Evolutionary conservation across 2,797 vertebrate genomes (phyloP).

Genomic region (Leptoclinus maculatus): DNA sequence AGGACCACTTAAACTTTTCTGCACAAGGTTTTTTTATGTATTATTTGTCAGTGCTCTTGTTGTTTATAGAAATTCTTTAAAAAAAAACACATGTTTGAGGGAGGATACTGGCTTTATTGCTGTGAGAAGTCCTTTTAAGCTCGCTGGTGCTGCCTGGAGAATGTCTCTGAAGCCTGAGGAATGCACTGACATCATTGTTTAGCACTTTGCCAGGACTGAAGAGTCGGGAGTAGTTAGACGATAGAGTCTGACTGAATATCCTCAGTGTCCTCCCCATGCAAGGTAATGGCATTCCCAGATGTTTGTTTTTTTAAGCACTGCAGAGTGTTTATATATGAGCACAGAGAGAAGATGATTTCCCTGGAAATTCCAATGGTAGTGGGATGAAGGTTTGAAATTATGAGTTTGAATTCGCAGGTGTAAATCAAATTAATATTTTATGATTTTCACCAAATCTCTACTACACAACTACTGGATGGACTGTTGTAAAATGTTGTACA

Average conservation of each 20-base stretch:
- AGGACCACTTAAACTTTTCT: neutral
- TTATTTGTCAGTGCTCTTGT: neutral
- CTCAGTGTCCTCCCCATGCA: slow-evolving; percentile 57
- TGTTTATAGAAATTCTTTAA: neutral
- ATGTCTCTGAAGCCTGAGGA: slow-evolving; percentile 73
- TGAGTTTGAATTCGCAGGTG: neutral
- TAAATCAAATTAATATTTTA: neutral
- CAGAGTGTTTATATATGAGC: slow-evolving; percentile 23
- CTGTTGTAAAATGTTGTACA: neutral
- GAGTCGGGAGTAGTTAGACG: slow-evolving; percentile 54
- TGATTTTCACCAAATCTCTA: neutral
- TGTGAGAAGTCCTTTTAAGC: slow-evolving; percentile 65
- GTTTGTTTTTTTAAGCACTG: slow-evolving; percentile 7
- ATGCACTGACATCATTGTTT: slow-evolving; percentile 79
- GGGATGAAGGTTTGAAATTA: neutral
- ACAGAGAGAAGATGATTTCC: neutral
- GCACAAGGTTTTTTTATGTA: neutral
- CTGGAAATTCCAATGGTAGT: slow-evolving; percentile 24
- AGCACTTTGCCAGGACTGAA: slow-evolving; percentile 59
- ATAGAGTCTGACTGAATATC: slow-evolving; percentile 42
- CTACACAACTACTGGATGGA: neutral
- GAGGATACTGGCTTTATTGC: slow-evolving; percentile 33
- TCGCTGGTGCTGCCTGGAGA: slow-evolving; percentile 72
- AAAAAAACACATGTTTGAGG: slow-evolving; percentile 16
- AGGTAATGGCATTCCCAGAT: slow-evolving; percentile 33